Evolutionary conservation across 2,888 invertebrate genomes (phyloP).

Genomic region (Parochlus steinenii): DNA sequence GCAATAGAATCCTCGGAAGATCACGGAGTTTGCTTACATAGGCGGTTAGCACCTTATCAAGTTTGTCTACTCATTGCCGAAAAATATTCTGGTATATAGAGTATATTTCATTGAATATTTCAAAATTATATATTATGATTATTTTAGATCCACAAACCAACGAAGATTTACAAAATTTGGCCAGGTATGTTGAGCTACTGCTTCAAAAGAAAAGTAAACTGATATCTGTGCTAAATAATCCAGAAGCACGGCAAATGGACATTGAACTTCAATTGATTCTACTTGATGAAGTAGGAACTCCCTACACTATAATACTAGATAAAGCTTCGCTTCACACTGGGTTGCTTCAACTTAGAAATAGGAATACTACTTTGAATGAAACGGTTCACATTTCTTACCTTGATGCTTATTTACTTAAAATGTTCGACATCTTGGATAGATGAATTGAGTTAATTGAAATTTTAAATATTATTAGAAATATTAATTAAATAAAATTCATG

Average conservation of each 20-base stretch:
- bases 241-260: background rate
- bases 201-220: background rate
- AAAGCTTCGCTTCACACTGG: constrained; percentile 1
- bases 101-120: no score
- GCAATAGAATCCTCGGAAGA: constrained; percentile 2
- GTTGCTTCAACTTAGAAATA: constrained; percentile 5
- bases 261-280: background rate
- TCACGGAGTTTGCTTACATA: constrained; percentile 7
- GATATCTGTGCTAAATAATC: constrained; percentile 6
- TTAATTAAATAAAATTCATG: no score
- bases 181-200: constrained; percentile 6
- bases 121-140: no score
- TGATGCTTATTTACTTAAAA: no score
- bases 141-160: no score
- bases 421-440: no score
- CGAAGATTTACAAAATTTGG: constrained; percentile 2
- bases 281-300: constrained; percentile 7
- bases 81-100: no score
- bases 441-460: no score
- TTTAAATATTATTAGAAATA: no score
- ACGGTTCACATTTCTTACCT: no score
- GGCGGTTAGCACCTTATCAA: constrained; percentile 9
- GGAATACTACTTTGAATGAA: constrained; percentile 8
- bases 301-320: constrained; percentile 4
- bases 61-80: constrained; percentile 1